These are phyloP conservation scores for Thomomys bottae DNA, from an alignment of 2,113 vertebrate genomes.

Conservation along the genomic window DNA sequence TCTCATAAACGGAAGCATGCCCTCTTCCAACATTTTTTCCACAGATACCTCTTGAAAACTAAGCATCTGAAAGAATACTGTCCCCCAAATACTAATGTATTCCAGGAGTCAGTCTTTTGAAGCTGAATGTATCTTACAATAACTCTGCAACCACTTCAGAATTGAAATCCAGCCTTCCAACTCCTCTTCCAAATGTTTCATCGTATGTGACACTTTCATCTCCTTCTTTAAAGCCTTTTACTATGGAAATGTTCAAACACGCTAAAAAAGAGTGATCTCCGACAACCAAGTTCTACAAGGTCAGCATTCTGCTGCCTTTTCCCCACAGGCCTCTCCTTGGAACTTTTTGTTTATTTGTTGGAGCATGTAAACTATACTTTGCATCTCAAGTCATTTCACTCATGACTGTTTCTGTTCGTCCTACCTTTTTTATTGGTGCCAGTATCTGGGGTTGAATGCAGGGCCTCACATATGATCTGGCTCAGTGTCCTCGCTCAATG, in stretches of 20 bases:
- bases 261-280: neutral
- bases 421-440: neutral
- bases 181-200: neutral
- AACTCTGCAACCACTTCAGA: neutral
- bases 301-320: neutral
- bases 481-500: no score
- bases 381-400: neutral
- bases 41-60: constrained; percentile 25
- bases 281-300: neutral
- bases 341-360: neutral
- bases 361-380: constrained; percentile 29
- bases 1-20: neutral
- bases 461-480: no score
- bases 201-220: neutral
- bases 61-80: constrained; percentile 26
- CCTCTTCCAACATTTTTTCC: constrained; percentile 23
- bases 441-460: no score
- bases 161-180: constrained; percentile 18
- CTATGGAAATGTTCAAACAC: constrained; percentile 34
- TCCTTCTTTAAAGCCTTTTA: neutral
- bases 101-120: constrained; percentile 19
- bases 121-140: constrained; percentile 1
- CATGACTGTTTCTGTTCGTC: constrained; percentile 25
- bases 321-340: neutral
- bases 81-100: neutral